phyloP scores from a whole-genome alignment of 2,888 invertebrate genomes.

The Sinopyrophorus schimmeli region DNA sequence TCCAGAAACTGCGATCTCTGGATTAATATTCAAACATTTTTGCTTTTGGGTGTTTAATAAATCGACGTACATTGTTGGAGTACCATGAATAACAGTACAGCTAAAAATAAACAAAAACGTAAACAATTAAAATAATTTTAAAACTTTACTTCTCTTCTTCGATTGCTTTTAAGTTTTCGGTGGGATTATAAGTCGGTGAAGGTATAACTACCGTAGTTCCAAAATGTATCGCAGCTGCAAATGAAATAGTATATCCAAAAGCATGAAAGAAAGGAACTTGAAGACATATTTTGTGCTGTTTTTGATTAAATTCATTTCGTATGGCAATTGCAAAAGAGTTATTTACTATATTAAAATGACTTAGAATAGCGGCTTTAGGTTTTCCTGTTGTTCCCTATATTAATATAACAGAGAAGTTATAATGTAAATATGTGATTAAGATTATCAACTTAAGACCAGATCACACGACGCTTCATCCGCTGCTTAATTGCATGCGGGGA shows the following conservation, averaged over 20 bases:
- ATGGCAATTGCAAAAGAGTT: constrained; percentile 69
- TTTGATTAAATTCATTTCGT: constrained; percentile 55
- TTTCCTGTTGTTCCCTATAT: constrained; percentile 59
- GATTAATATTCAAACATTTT: constrained; percentile 56
- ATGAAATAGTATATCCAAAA: constrained; percentile 70
- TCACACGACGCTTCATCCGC: too few relatives aligned
- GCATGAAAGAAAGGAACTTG: constrained; percentile 84
- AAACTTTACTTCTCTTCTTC: constrained; percentile 15
- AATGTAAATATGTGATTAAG: background rate
- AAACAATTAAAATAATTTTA: background rate
- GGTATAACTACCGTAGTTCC: constrained; percentile 68
- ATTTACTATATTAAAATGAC: constrained; percentile 76
- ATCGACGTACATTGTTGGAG: constrained; percentile 87
- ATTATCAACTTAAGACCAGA: too few relatives aligned
- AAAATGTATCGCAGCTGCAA: constrained; percentile 61
- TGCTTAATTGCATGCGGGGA: too few relatives aligned
- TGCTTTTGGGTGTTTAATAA: constrained; percentile 61
- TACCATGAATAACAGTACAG: constrained; percentile 73
- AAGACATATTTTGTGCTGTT: constrained; percentile 60
- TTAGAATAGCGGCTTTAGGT: constrained; percentile 75
- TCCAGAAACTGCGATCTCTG: constrained; percentile 66
- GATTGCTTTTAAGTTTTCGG: constrained; percentile 60
- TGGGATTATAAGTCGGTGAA: constrained; percentile 63
- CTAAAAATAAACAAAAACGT: constrained; percentile 51
- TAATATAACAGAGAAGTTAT: background rate